Evolutionary conservation across 2,113 vertebrate genomes (phyloP).

Genomic region (Upupa epops): DNA sequence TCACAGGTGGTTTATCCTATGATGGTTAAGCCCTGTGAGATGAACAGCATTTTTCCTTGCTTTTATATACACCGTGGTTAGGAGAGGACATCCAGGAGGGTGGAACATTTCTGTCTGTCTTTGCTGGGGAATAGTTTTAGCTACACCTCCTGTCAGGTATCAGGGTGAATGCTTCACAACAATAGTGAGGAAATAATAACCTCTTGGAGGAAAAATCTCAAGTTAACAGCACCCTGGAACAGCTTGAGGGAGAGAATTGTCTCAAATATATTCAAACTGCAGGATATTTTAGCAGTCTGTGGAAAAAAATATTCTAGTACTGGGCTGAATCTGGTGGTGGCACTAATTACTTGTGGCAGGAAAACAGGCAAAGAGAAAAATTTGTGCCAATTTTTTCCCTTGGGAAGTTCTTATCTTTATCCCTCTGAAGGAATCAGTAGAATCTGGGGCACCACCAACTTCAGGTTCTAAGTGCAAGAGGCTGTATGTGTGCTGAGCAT

Average conservation of each 20-base stretch:
- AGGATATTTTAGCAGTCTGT: background rate
- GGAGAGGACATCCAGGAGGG: background rate
- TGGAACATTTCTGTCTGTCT: background rate
- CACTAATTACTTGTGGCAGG: background rate
- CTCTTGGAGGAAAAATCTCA: background rate
- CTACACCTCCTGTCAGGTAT: background rate
- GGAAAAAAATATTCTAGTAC: background rate
- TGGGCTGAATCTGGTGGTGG: background rate
- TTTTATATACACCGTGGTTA: background rate
- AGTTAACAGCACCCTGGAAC: background rate
- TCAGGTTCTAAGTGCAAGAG: background rate
- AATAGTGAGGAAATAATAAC: background rate
- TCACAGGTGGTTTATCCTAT: background rate
- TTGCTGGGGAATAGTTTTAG: background rate
- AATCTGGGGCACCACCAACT: background rate
- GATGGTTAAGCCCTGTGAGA: background rate
- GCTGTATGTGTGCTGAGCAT: background rate
- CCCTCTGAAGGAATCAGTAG: background rate
- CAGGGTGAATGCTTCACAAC: background rate
- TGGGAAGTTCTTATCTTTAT: background rate
- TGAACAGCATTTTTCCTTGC: background rate
- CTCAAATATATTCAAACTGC: background rate
- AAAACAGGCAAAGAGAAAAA: background rate
- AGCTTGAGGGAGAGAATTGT: background rate
- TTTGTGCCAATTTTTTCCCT: background rate